Base-by-base conservation (phyloP, 2,797 vertebrate species). In the Austrolebias charrua region DNA sequence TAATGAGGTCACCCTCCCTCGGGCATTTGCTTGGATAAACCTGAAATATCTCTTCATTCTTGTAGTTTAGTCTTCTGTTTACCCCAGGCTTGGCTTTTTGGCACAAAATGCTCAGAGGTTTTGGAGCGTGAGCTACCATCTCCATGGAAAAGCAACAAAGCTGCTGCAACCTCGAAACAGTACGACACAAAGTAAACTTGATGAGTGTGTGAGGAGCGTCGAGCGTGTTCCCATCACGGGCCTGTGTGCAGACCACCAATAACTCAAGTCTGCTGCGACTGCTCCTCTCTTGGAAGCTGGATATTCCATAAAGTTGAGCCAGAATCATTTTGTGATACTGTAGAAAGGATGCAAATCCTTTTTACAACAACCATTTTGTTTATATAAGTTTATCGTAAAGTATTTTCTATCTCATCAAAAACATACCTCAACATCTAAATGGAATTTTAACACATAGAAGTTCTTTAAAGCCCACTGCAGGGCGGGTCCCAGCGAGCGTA, bases 401-500 rank as follows among this genome's bases (percentile, higher is more conserved):
- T 40, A 40, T 13, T 40, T 40, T 11, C 12, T 40, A 40, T 12
- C 38, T 13, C 38, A 40, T 40, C 38, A 11, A 40, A n/a, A 40
- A 48, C 46, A 55, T 24, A 24, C 24, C 24, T 24, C 24, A 24
- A 3, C 48, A 51, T 13, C 45, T 14, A 58, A 2, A 33, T 20
- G 43, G 55, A 57, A 9, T 64, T 60, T 24, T 29, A 18, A 58
- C 24, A 63, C 12, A 47, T 19, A 69, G 55, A 6, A 9, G 53
- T 10, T 53, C 31, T 66, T 33, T 44, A 63, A 71, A 16, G 16
- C 62, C 76, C 40, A 14, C 16, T 64, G 69, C 65, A 86, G 88
- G 91, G 89, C 81, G 90, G 91, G 90, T 75, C 88, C 16, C 10
- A 11, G 66, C n/a, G n/a, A n/a, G n/a, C 83, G 88, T 88, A 90